phyloP scores from a whole-genome alignment of 2,797 vertebrate species.

The Oreochromis grahami region DNA sequence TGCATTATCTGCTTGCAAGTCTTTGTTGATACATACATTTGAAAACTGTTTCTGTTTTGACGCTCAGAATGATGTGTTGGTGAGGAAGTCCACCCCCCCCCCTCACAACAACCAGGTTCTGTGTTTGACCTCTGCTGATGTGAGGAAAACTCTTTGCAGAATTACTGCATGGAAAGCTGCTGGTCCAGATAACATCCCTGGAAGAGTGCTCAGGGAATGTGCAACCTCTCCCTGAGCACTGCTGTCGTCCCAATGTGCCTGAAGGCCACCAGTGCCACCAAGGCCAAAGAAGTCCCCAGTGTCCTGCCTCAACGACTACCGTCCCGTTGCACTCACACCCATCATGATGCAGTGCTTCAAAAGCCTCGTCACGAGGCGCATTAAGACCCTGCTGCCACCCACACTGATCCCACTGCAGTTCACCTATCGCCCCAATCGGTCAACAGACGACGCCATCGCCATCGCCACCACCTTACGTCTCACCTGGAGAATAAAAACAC shows the following conservation, averaged over 20 bases:
- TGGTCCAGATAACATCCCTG: neutral
- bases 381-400: neutral
- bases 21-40: too few species aligned
- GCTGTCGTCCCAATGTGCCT: neutral
- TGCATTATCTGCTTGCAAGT: too few species aligned
- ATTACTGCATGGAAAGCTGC: neutral
- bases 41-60: too few species aligned
- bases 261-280: rapidly evolving
- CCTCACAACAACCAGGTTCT: rapidly evolving
- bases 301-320: neutral
- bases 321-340: neutral
- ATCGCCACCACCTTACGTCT: neutral
- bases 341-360: neutral
- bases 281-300: neutral
- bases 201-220: neutral
- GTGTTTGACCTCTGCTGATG: neutral
- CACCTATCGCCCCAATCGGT: rapidly evolving
- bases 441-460: rapidly evolving
- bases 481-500: neutral
- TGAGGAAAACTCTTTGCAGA: neutral
- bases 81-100: rapidly evolving
- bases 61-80: too few species aligned
- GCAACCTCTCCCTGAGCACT: neutral
- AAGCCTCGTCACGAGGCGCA: neutral
- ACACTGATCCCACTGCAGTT: neutral